Percentiles rank a stretch among this genome's conserved stretches.
Evolutionary conservation across 2,888 invertebrate genomes (phyloP).

Genomic region (Melieria crassipennis): DNA sequence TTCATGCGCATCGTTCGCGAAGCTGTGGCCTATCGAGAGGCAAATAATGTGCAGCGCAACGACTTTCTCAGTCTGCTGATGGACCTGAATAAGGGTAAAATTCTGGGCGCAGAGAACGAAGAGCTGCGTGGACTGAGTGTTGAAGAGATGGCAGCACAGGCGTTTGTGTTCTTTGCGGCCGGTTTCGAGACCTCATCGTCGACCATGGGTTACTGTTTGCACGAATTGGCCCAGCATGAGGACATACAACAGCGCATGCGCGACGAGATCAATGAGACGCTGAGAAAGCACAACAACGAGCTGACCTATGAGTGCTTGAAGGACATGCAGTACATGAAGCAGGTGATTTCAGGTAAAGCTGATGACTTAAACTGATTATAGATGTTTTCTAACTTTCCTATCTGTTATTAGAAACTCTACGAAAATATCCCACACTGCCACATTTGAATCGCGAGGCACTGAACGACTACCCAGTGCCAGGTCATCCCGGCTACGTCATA

Average conservation of each 20-base stretch:
- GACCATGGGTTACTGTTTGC: constrained; percentile 66
- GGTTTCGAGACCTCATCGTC: constrained; percentile 69
- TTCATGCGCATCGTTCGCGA: constrained; percentile 61
- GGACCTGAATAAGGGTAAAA: constrained; percentile 55
- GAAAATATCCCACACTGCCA: constrained; percentile 69
- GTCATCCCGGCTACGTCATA: constrained; percentile 66
- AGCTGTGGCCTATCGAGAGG: constrained; percentile 56
- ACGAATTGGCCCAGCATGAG: constrained; percentile 66
- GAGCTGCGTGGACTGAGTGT: constrained; percentile 50
- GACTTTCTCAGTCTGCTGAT: constrained; percentile 67
- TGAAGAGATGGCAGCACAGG: constrained; percentile 68
- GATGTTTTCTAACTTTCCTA: constrained; percentile 43
- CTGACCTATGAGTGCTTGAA: constrained; percentile 61
- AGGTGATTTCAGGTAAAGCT: constrained; percentile 65
- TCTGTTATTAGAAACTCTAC: constrained; percentile 67
- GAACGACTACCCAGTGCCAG: constrained; percentile 54
- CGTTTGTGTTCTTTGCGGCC: constrained; percentile 68
- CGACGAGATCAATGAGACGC: constrained; percentile 62
- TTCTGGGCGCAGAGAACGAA: constrained; percentile 1
- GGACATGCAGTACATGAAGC: constrained; percentile 67
- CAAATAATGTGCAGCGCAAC: constrained; percentile 56
- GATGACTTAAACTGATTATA: constrained; percentile 39
- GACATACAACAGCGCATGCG: constrained; percentile 65
- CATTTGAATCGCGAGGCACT: constrained; percentile 66
- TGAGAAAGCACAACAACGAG: constrained; percentile 58